Percentiles rank a stretch among this genome's conserved stretches.
Evolutionary conservation across 92 coral and sea anemone genomes (phyloP).

Genomic region (Phymanthus crucifer): DNA sequence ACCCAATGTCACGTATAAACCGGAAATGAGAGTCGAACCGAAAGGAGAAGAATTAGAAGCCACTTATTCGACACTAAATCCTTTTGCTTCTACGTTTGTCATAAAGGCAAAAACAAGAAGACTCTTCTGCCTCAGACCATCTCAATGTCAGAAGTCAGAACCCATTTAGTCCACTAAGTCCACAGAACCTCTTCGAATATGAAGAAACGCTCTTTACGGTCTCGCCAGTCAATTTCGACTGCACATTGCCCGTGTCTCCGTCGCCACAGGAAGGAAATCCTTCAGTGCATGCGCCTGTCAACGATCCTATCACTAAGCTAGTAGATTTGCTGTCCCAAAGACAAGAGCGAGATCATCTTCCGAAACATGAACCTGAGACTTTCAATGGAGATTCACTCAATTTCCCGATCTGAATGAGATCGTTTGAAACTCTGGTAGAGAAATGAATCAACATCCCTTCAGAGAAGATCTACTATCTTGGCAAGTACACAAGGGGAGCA

Average conservation of each 20-base stretch:
- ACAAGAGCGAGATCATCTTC: not conserved
- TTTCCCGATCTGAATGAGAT: conserved; percentile 9
- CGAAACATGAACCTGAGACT: conserved; percentile 13
- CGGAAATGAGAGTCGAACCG: not conserved
- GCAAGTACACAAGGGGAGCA: conserved; percentile 24
- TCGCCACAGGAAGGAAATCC: not conserved
- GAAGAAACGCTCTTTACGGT: too few species aligned
- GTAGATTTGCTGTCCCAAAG: conserved; percentile 10
- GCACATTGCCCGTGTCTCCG: too few species aligned
- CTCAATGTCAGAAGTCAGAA: too few species aligned
- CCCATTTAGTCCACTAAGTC: too few species aligned
- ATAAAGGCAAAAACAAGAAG: not conserved
- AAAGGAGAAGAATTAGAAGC: not conserved
- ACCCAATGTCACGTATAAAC: not conserved
- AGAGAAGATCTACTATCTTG: conserved; percentile 17
- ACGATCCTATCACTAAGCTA: not conserved
- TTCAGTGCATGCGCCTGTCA: too few species aligned
- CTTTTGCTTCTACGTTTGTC: not conserved
- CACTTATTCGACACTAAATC: not conserved
- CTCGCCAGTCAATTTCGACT: too few species aligned
- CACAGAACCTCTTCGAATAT: too few species aligned
- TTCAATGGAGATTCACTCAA: conserved; percentile 6
- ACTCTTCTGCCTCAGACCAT: too few species aligned
- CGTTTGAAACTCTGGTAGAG: conserved; percentile 8
- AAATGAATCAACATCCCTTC: not conserved